Base-by-base conservation (phyloP, 2,888 invertebrate species). In the Petrophora chlorosata region DNA sequence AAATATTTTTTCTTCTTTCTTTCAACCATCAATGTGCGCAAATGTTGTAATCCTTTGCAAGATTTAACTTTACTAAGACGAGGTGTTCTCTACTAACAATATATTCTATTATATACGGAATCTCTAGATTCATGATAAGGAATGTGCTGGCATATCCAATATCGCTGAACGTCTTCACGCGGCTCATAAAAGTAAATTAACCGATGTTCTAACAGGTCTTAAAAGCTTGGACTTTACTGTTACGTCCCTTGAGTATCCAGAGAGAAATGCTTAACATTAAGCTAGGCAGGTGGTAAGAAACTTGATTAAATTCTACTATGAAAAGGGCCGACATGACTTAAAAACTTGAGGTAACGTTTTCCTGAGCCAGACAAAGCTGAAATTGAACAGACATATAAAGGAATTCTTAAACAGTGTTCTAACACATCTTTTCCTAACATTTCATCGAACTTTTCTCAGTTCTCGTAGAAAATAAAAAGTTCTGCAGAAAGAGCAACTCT, bases 151-250 rank as follows among this genome's bases (percentile, higher is more conserved):
- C 58, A 56, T 73, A 59, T 64, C 57, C 61, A 70, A 72, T 71
- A 67, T 60, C 59, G 56, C 61, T 54, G 58, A 61, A 56, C 55
- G 59, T 67, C 69, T 76, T 75, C 64, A 15, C 52, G 44, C 67
- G 63, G 62, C 63, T 70, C 70, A 63, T 78, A 76, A 78, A 75
- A 73, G 63, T 72, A 68, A 75, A 73, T 73, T 72, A 74, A 66
- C 63, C 57, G 53, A 62, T 62, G 56, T 34, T 58, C 45, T 41
- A 48, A 44, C 25, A 25, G 16, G 40, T 12, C n/a, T 51, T 45
- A 55, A 45, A 56, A 34, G 40, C 35, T 12, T 33, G 35, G 16
- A 35, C 17, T 26, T 32, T 9, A 30, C n/a, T 33, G 19, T 32
- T 23, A 17, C 4, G 17, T 33, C 25, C 26, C 26, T 19, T 17